Conservation (phyloP, 2,113 vertebrate genomes). For the Chaetodon trifascialis region DNA sequence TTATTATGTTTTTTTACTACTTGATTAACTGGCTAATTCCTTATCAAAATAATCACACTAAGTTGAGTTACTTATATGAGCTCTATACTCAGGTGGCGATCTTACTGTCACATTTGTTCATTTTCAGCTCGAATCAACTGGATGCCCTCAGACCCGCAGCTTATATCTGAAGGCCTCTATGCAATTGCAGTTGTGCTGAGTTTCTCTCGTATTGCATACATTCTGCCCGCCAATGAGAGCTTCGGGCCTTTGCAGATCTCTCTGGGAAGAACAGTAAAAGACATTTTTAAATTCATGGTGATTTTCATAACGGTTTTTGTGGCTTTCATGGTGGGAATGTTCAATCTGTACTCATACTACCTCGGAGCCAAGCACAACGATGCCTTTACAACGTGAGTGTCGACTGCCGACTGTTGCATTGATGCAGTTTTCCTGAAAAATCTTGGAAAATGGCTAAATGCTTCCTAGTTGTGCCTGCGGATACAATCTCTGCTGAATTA, state of each 20-base stretch:
- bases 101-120: not conserved
- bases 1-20: too few species aligned
- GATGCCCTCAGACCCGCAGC: slow-evolving; percentile 95
- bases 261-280: slow-evolving; percentile 94
- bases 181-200: slow-evolving; percentile 96
- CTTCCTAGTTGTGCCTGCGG: not conserved
- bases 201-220: slow-evolving; percentile 96
- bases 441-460: not conserved
- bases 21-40: not conserved
- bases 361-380: slow-evolving; percentile 94
- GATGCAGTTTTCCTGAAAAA: not conserved
- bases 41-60: not conserved
- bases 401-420: not conserved
- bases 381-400: slow-evolving; percentile 96
- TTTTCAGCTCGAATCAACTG: slow-evolving; percentile 92
- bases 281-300: slow-evolving; percentile 99
- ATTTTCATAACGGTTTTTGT: slow-evolving; percentile 98
- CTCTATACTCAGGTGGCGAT: not conserved
- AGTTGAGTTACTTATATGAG: not conserved
- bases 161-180: slow-evolving; percentile 97
- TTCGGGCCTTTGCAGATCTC: slow-evolving; percentile 97
- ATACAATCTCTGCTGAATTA: slow-evolving; percentile 13
- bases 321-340: slow-evolving; percentile 99
- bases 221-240: slow-evolving; percentile 96
- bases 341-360: slow-evolving; percentile 97